Evolutionary conservation across 64 coral and sea anemone genomes (phyloP).

Genomic region (Catalaphyllia jardinei): DNA sequence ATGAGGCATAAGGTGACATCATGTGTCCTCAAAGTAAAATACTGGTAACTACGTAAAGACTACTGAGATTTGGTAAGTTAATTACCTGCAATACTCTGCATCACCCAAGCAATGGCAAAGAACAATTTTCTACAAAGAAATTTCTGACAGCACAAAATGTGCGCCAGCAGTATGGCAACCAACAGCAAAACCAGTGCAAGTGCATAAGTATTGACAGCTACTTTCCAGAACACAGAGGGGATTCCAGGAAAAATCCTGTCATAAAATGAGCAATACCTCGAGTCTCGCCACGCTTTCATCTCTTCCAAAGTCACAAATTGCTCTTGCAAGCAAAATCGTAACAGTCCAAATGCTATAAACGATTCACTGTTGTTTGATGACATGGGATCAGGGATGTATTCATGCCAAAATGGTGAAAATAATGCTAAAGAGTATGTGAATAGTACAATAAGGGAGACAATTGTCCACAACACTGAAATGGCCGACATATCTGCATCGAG

Average conservation of each 20-base stretch:
- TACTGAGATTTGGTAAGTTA: not conserved
- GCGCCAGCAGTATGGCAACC: constrained; percentile 48
- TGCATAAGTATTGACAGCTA: constrained; percentile 60
- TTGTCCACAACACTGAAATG: constrained; percentile 71
- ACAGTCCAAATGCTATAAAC: constrained; percentile 75
- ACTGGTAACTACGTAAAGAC: not conserved
- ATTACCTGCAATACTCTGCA: constrained; percentile 78
- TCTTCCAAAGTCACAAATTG: constrained; percentile 66
- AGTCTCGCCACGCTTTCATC: constrained; percentile 77
- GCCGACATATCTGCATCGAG: constrained; percentile 57
- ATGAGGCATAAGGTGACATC: not conserved
- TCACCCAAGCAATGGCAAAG: constrained; percentile 62
- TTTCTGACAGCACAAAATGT: constrained; percentile 59
- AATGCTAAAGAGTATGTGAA: constrained; percentile 50
- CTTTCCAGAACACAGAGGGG: constrained; percentile 82
- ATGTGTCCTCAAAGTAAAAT: not conserved
- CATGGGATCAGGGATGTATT: constrained; percentile 53
- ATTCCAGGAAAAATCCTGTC: constrained; percentile 70
- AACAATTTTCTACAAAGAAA: constrained; percentile 62
- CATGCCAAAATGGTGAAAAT: constrained; percentile 90
- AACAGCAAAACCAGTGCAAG: constrained; percentile 56
- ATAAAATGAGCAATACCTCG: constrained; percentile 75
- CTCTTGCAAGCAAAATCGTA: constrained; percentile 75
- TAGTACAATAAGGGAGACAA: constrained; percentile 64
- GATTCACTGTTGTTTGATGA: constrained; percentile 68